Evolutionary conservation across 2,797 vertebrate genomes (phyloP).

Genomic region (Apodemus agrarius): DNA sequence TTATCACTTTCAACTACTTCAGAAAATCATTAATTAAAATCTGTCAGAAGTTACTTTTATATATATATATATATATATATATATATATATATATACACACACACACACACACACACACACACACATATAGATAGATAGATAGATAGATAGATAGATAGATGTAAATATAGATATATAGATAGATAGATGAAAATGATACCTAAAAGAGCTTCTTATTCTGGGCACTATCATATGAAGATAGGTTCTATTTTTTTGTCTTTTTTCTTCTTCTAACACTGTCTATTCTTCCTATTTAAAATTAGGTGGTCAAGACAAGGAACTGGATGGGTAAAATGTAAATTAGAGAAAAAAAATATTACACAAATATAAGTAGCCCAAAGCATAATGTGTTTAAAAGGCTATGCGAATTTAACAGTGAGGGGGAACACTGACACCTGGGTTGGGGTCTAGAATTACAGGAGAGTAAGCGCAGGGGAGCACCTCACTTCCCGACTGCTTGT

Average conservation of each 20-base stretch:
- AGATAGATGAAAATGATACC: neutral
- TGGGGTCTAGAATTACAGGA: neutral
- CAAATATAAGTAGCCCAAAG: neutral
- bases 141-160: no score
- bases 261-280: neutral
- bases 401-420: neutral
- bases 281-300: slow-evolving; percentile 51
- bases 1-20: neutral
- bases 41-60: neutral
- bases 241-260: neutral
- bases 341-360: neutral
- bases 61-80: no score
- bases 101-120: no score
- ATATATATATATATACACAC: no score
- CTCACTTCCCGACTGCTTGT: neutral
- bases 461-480: neutral
- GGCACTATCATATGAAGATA: neutral
- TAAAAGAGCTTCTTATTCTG: neutral
- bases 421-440: neutral
- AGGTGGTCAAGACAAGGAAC: slow-evolving; percentile 8
- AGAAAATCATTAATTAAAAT: neutral
- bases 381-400: neutral
- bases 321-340: slow-evolving; percentile 39
- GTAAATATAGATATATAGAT: no score
- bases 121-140: no score